Percentiles rank a stretch among this genome's conserved stretches.
phyloP scores from a whole-genome alignment of 2,113 vertebrate species.

The Chaenocephalus aceratus region DNA sequence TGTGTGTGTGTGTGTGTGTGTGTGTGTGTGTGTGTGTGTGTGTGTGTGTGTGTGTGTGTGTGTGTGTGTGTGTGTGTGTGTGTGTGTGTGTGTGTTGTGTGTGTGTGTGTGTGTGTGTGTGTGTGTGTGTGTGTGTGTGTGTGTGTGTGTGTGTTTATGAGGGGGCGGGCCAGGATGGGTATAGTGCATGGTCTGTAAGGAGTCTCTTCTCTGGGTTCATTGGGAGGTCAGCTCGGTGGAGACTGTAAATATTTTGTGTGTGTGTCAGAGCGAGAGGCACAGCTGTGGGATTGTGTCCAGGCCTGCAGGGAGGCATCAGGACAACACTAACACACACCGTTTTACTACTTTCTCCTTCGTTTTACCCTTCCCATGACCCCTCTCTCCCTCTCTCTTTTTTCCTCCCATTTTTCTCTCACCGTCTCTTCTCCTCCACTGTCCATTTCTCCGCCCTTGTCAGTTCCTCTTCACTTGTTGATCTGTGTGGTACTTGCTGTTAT shows the following conservation, averaged over 20 bases:
- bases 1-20: constrained; percentile 73
- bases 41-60: constrained; percentile 71
- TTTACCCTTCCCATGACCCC: constrained; percentile 79
- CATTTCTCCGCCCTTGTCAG: constrained; percentile 47
- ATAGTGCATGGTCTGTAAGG: constrained; percentile 82
- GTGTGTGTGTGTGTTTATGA: constrained; percentile 82
- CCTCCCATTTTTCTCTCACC: constrained; percentile 58
- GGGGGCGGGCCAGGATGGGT: constrained; percentile 80
- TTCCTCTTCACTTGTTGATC: constrained; percentile 72
- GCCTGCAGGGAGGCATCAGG: constrained; percentile 83
- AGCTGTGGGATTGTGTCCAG: constrained; percentile 85
- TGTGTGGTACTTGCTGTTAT: constrained; percentile 65
- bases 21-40: constrained; percentile 73
- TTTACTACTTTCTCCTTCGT: constrained; percentile 83
- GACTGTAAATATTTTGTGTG: constrained; percentile 81
- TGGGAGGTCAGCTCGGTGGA: constrained; percentile 81
- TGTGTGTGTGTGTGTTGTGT: constrained; percentile 49
- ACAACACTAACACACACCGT: constrained; percentile 83
- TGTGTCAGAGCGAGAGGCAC: constrained; percentile 72
- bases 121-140: constrained; percentile 72
- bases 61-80: constrained; percentile 46
- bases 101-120: constrained; percentile 72
- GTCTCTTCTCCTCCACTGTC: constrained; percentile 32
- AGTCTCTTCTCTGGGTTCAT: constrained; percentile 83
- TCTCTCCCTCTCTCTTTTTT: constrained; percentile 59